Base-by-base conservation (phyloP, 1,140 invertebrate species). In the Carcinoscorpius rotundicauda region DNA sequence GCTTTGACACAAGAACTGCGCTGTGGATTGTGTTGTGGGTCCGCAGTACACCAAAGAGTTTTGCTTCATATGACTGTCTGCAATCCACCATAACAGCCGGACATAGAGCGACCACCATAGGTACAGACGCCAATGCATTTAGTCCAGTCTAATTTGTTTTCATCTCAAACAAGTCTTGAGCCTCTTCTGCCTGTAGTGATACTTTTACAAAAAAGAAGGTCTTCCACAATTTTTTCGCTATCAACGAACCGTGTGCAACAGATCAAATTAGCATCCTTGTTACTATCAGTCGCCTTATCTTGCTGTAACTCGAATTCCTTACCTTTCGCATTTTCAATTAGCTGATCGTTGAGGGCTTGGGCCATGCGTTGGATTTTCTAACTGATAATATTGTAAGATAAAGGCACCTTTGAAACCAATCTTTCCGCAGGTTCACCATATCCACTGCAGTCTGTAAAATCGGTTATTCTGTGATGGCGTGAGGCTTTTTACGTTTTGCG, bases 241-340 rank as follows among this genome's bases (percentile, higher is more conserved):
- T 50, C 4, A 3, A 61, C 4, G 50, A 61, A 61, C 9, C 49
- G 4, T 49, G 10, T 11, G 11, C 49, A 61, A 11, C 3, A 3
- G 6, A 3, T 5, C 9, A 61, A 49, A 61, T 61, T 49, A 50
- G 0, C 49, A 5, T 61, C 60, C 48, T 49, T 50, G 29, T 61
- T 61, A 3, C 8, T 61, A 6, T 61, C 50, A 49, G 60, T 61
- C 10, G 60, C 5, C 60, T 49, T 50, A 61, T 61, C 49, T 61
- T 3, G 3, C 6, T 4, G 60, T 49, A 5, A 50, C 9, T 8
- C 5, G 6, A 5, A 61, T 49, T 51, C 60, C 5, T 61, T 50
- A 50, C 29, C 50, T 60, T 60, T 48, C 60, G 51, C 49, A 49
- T 61, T 61, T 50, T 61, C 49, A 50, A 61, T 49, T 50, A 49